Evolutionary conservation across 2,888 invertebrate genomes (phyloP).

Genomic region (Neria commutata): DNA sequence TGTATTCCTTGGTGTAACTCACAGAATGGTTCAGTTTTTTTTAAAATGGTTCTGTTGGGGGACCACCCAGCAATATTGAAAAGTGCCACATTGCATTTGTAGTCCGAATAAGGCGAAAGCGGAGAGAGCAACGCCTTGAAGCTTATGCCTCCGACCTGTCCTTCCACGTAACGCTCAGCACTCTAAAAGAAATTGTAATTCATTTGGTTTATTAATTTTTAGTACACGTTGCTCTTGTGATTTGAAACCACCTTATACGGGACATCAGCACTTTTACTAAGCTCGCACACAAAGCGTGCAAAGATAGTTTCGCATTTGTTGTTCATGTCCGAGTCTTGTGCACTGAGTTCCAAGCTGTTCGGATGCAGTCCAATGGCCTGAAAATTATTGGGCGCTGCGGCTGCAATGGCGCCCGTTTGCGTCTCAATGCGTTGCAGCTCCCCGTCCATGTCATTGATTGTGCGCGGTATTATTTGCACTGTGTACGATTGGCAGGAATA

Average conservation of each 20-base stretch:
- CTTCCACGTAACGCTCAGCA: slow-evolving; percentile 49
- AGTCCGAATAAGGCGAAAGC: slow-evolving; percentile 50
- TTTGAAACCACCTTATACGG: slow-evolving; percentile 17
- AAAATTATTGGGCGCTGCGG: slow-evolving; percentile 34
- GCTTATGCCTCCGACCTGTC: slow-evolving; percentile 42
- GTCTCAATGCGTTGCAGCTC: slow-evolving; percentile 38
- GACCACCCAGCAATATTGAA: slow-evolving; percentile 56
- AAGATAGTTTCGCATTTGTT: slow-evolving; percentile 55
- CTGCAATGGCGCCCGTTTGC: slow-evolving; percentile 44
- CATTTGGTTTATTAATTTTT: too few relatives aligned
- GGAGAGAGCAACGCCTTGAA: slow-evolving; percentile 50
- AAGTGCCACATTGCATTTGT: slow-evolving; percentile 46
- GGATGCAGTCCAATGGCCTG: slow-evolving; percentile 35
- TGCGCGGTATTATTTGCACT: slow-evolving; percentile 54
- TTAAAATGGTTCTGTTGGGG: slow-evolving; percentile 25
- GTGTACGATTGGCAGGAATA: slow-evolving; percentile 53
- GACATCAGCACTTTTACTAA: slow-evolving; percentile 28
- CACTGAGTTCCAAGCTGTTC: slow-evolving; percentile 48
- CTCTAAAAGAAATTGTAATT: slow-evolving; percentile 23
- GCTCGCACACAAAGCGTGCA: slow-evolving; percentile 49
- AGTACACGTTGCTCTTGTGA: background rate
- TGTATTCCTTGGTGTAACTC: background rate
- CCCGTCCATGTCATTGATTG: slow-evolving; percentile 46
- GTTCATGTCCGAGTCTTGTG: slow-evolving; percentile 43
- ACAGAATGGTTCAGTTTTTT: background rate